These are phyloP conservation scores for Rhopalosiphum nymphaeae DNA, from an alignment of 2,888 invertebrate genomes.

Conservation along the genomic window DNA sequence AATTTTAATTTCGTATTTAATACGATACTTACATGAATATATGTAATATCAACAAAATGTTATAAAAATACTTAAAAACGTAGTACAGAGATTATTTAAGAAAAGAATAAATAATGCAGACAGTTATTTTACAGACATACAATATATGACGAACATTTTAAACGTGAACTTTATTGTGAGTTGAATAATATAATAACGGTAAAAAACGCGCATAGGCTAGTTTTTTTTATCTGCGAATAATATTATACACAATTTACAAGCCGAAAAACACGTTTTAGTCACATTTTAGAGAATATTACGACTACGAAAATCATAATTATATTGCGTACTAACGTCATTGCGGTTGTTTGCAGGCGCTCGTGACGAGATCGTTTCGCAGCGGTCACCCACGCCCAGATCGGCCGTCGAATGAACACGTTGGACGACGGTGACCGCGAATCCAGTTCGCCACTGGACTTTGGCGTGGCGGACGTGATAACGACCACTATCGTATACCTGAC, in stretches of 20 bases:
- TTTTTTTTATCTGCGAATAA: no score
- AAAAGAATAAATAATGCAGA: no score
- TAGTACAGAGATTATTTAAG: no score
- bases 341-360: neutral
- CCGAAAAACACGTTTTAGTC: neutral
- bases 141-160: no score
- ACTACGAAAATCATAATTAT: neutral
- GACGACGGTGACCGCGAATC: neutral
- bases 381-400: neutral
- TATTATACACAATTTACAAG: neutral
- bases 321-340: neutral
- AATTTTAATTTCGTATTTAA: no score
- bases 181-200: no score
- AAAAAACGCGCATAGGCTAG: no score
- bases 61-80: no score
- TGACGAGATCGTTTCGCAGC: neutral
- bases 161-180: no score
- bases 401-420: constrained; percentile 15
- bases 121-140: no score
- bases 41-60: no score
- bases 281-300: neutral
- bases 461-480: neutral
- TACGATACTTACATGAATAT: no score
- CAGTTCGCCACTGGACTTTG: constrained; percentile 9
- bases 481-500: neutral